Percentiles rank a stretch among this genome's conserved stretches.
These are phyloP conservation scores for Sinhomidia bicolor DNA, from an alignment of 2,888 invertebrate species.

Conservation along the genomic window DNA sequence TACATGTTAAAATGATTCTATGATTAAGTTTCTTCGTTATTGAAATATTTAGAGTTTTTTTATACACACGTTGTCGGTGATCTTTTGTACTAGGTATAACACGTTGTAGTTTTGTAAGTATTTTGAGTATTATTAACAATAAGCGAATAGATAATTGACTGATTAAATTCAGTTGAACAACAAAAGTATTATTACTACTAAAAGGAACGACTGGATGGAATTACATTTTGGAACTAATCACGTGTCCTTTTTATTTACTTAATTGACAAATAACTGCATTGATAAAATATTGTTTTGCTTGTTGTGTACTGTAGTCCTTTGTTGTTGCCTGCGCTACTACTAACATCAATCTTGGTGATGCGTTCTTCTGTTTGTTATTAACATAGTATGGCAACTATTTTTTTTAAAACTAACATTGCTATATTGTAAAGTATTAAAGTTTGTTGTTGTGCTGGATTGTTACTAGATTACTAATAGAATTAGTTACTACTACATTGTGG, in stretches of 20 bases:
- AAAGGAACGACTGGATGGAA: neutral
- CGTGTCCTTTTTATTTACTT: neutral
- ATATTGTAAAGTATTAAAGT: neutral
- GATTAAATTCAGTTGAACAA: neutral
- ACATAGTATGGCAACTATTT: no score
- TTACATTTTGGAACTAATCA: neutral
- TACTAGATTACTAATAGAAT: constrained; percentile 14
- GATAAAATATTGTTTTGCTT: constrained; percentile 11
- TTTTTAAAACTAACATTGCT: neutral
- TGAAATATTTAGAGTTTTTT: neutral
- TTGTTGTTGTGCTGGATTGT: neutral
- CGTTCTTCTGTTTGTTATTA: neutral
- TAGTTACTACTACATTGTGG: neutral
- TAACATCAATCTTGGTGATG: neutral
- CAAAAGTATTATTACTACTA: neutral
- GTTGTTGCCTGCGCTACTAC: neutral
- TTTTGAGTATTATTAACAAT: neutral
- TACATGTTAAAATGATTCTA: neutral
- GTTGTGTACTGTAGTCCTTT: neutral
- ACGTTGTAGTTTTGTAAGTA: no score
- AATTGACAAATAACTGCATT: neutral
- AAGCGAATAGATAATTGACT: neutral
- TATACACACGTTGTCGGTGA: neutral
- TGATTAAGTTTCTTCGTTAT: neutral
- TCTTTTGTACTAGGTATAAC: neutral